Evolutionary conservation across 2,797 vertebrate genomes (phyloP).

Genomic region (Microctenopoma steveboyesi): DNA sequence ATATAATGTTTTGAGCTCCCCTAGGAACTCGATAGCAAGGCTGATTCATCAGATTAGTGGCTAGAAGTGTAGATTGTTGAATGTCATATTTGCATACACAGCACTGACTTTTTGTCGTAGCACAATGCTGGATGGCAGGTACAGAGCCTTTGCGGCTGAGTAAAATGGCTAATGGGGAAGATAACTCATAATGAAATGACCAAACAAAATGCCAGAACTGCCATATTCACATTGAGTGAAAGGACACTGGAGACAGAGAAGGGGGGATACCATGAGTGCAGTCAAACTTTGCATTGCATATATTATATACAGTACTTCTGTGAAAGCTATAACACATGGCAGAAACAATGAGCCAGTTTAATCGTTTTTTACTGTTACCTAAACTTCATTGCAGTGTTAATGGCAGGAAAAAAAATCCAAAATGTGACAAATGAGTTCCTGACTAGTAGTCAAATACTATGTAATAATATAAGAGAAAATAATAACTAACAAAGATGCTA

Average conservation of each 20-base stretch:
- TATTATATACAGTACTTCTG: not conserved
- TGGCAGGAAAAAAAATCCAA: too few relatives aligned
- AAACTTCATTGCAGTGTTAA: too few relatives aligned
- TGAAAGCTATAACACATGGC: not conserved
- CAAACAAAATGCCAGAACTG: constrained; percentile 78
- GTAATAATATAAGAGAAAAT: too few relatives aligned
- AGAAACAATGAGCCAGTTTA: constrained; percentile 24
- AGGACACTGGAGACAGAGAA: constrained; percentile 63
- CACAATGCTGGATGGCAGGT: constrained; percentile 68
- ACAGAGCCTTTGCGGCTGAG: constrained; percentile 58
- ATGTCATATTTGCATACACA: constrained; percentile 87
- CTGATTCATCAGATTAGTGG: constrained; percentile 79
- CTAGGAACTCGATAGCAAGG: constrained; percentile 46
- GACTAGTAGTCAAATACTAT: too few relatives aligned
- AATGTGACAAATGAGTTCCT: too few relatives aligned
- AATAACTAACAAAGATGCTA: too few relatives aligned
- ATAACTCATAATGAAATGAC: constrained; percentile 75
- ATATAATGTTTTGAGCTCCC: constrained; percentile 49
- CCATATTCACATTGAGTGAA: constrained; percentile 71
- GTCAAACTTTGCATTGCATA: constrained; percentile 50
- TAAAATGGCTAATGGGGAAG: constrained; percentile 76
- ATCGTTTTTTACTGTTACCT: not conserved
- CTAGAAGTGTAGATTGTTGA: constrained; percentile 74
- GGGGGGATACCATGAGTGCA: constrained; percentile 50
- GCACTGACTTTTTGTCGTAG: constrained; percentile 76